phyloP scores from a whole-genome alignment of 1,140 invertebrate genomes.

The Bombus huntii region DNA sequence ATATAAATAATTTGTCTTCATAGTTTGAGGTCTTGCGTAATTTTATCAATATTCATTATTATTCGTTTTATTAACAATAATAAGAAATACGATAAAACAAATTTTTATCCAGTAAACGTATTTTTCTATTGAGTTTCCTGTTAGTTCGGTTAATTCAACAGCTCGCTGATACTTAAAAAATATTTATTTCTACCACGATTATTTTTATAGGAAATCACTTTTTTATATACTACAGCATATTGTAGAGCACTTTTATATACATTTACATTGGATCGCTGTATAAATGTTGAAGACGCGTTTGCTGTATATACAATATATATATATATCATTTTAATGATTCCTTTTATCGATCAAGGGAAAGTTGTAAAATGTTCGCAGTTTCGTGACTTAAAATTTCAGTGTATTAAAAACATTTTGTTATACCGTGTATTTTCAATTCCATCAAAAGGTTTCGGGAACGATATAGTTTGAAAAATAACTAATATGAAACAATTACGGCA shows the following conservation, averaged over 20 bases:
- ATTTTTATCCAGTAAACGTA: not conserved
- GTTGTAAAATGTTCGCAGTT: not conserved
- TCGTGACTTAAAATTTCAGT: not conserved
- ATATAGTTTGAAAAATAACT: not conserved
- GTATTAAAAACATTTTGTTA: not conserved
- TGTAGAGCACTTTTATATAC: not conserved
- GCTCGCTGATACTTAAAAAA: not conserved
- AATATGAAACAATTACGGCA: not conserved
- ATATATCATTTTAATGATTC: slow-evolving; percentile 24
- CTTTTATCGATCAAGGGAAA: not conserved
- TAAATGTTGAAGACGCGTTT: slow-evolving; percentile 26
- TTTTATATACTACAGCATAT: not conserved
- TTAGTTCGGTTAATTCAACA: not conserved
- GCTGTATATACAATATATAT: slow-evolving; percentile 57
- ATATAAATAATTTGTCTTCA: no score
- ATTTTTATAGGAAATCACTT: not conserved
- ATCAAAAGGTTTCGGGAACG: not conserved
- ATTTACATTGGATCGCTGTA: slow-evolving; percentile 4
- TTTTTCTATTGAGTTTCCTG: not conserved
- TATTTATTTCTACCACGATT: no score
- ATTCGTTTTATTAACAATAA: no score
- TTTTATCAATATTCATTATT: no score
- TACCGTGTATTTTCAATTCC: not conserved
- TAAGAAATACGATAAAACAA: not conserved
- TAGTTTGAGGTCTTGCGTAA: no score